Base-by-base conservation (phyloP, 2,797 vertebrate genomes). In the Chaetodon trifasciatus region DNA sequence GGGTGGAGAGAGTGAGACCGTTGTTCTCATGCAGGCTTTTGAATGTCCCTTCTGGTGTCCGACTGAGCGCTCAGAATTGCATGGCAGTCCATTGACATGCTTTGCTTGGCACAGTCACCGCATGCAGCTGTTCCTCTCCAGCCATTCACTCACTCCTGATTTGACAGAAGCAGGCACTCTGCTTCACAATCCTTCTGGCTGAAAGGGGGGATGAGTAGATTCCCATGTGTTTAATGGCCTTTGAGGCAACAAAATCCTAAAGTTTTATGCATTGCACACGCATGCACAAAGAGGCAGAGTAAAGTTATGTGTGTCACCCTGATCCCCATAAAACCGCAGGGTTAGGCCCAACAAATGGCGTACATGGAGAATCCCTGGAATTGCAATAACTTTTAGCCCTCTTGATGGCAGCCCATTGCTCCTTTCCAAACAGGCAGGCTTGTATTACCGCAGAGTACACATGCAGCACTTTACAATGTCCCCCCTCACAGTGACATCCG, bases 121-220 rank as follows among this genome's bases (percentile, higher is more conserved):
- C 61, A 68, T 88, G 88, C 91, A 92, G 91, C 91, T 92, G 92
- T 91, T 91, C 73, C 83, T 88, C 78, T 85, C 50, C 80, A 86
- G 88, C 84, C 81, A 81, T 82, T 87, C 86, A 81, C 76, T 81
- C 71, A 78, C 73, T 85, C 81, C 79, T 86, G 84, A 89, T 88
- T 68, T 80, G 83, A 89, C 85, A 91, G 81, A 89, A 84, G 70
- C 76, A 83, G 69, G 70, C 84, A 76, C 66, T 86, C 74, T 62
- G 65, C 56, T 65, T 71, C 39, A 64, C 70, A 11, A 21, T 82
- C 80, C 79, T 83, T 66, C 76, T 71, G 65, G 81, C 70, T 70
- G 66, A 40, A 80, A 71, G 70, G 9, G 16, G 35, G 49, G 86
- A 67, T 35, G 53, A 79, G 74, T 76, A 70, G 67, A 83, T 79